Conservation (phyloP, 2,797 vertebrate genomes). For the Xenentodon cancila region DNA sequence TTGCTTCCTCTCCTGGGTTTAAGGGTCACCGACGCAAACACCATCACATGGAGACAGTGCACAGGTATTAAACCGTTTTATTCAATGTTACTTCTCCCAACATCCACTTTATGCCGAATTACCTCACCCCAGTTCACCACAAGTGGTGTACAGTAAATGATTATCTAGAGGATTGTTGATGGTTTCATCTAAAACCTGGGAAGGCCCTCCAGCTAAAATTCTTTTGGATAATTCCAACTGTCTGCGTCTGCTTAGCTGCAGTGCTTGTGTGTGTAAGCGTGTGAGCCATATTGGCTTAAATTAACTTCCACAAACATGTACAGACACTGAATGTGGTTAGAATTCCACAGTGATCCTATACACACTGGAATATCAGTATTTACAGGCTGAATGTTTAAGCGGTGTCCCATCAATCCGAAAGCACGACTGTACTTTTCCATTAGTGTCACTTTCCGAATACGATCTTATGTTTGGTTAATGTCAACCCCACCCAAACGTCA, state of each 20-base stretch:
- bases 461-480: conserved; percentile 18
- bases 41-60: conserved; percentile 72
- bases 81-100: conserved; percentile 5
- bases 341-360: conserved; percentile 34
- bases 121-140: conserved; percentile 18
- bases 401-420: conserved; percentile 24
- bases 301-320: conserved; percentile 65
- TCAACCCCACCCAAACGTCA: conserved; percentile 24
- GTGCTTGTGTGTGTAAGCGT: conserved; percentile 33
- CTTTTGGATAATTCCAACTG: conserved; percentile 74
- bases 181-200: conserved; percentile 56
- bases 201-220: conserved; percentile 78
- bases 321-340: conserved; percentile 53
- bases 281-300: conserved; percentile 44
- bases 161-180: conserved; percentile 54
- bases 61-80: conserved; percentile 65
- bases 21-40: conserved; percentile 44
- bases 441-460: conserved; percentile 4
- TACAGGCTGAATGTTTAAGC: conserved; percentile 16
- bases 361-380: conserved; percentile 20
- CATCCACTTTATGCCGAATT: conserved; percentile 2
- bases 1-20: conserved; percentile 68
- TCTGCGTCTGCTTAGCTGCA: conserved; percentile 57
- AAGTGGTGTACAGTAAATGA: conserved; percentile 53
- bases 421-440: conserved; percentile 14